phyloP scores from a whole-genome alignment of 2,797 vertebrate genomes.

The Okamejei kenojei region DNA sequence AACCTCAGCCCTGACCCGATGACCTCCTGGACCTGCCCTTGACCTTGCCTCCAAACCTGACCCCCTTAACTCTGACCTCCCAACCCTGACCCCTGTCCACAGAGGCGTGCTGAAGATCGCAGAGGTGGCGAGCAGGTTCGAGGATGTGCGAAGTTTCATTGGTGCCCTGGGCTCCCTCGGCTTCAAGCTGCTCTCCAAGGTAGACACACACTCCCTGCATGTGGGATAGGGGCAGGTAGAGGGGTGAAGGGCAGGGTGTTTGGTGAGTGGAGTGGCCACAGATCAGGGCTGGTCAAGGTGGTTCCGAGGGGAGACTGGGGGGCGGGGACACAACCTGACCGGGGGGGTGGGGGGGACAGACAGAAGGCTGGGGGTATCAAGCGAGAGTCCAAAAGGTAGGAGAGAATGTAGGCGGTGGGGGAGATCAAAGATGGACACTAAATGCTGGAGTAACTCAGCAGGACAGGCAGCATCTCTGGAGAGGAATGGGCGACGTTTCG shows the following conservation, averaged over 20 bases:
- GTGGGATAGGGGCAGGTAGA: background rate
- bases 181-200: conserved; percentile 75
- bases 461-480: too few species aligned
- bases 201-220: conserved; percentile 47
- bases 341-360: background rate
- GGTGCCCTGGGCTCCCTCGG: conserved; percentile 66
- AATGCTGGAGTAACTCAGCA: too few species aligned
- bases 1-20: too few species aligned
- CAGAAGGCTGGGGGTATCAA: background rate
- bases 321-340: background rate
- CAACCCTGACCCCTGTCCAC: background rate
- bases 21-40: too few species aligned
- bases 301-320: background rate
- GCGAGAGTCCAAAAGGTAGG: background rate
- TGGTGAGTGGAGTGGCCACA: too few species aligned
- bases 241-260: too few species aligned
- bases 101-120: conserved; percentile 84
- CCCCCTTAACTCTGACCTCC: too few species aligned
- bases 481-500: too few species aligned
- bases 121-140: conserved; percentile 86
- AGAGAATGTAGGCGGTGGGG: background rate
- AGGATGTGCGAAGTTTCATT: conserved; percentile 63
- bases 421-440: too few species aligned
- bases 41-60: too few species aligned
- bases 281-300: background rate